Conservation (phyloP, 2,888 invertebrate genomes). For the Mythimna pallens region DNA sequence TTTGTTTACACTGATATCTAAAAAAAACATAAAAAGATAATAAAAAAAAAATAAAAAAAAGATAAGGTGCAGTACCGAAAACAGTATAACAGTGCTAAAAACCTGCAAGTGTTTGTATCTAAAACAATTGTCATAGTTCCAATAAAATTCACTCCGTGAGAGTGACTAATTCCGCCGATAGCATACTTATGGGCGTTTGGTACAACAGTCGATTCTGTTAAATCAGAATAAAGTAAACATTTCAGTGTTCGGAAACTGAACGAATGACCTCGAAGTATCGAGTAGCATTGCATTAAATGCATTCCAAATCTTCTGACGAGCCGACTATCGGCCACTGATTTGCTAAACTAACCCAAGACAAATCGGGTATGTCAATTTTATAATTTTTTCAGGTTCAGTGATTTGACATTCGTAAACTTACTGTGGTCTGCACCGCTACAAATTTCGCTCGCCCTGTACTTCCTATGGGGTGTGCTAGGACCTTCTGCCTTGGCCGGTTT, state of each 20-base stretch:
- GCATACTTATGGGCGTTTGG: too few relatives aligned
- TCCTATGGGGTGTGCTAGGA: slow-evolving; percentile 94
- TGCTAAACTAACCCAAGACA: background rate
- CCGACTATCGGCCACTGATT: background rate
- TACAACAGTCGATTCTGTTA: slow-evolving; percentile 8
- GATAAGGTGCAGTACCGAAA: too few relatives aligned
- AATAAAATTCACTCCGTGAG: slow-evolving; percentile 1
- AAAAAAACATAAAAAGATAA: too few relatives aligned
- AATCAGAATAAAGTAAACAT: slow-evolving; percentile 5
- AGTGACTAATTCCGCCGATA: slow-evolving; percentile 10
- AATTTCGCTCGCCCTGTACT: slow-evolving; percentile 94
- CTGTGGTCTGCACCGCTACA: slow-evolving; percentile 96
- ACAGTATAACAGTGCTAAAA: background rate
- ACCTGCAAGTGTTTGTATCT: background rate
- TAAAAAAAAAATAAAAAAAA: background rate
- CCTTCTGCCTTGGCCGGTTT: slow-evolving; percentile 96
- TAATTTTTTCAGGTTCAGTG: slow-evolving; percentile 91
- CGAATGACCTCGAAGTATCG: slow-evolving; percentile 11
- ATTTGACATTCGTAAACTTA: slow-evolving; percentile 94
- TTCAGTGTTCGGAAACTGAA: slow-evolving; percentile 4
- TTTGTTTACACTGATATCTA: too few relatives aligned
- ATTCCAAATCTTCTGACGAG: background rate
- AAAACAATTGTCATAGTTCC: background rate
- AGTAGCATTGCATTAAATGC: background rate
- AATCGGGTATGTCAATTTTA: background rate